A percentile compares a stretch with the other conserved stretches of the same genome.
phyloP scores from a whole-genome alignment of 2,797 vertebrate species.

The Alauda arvensis region DNA sequence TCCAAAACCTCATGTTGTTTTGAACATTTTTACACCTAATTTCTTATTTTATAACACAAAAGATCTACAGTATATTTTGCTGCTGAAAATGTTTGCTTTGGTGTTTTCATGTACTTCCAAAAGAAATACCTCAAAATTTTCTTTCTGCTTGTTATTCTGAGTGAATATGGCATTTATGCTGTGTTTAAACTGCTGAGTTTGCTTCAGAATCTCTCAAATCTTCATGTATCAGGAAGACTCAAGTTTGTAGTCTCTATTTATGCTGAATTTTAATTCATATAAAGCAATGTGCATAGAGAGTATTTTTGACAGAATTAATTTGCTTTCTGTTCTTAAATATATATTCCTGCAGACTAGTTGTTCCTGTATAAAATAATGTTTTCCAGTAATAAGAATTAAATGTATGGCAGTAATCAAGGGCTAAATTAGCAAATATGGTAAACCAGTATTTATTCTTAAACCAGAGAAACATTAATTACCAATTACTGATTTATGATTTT shows the following conservation, averaged over 20 bases:
- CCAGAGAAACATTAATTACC: not conserved
- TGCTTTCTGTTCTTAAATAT: slow-evolving; percentile 8
- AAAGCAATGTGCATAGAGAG: not conserved
- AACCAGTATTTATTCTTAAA: slow-evolving; percentile 15
- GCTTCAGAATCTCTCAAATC: slow-evolving; percentile 23
- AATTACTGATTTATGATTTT: not conserved
- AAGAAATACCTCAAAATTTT: slow-evolving; percentile 65
- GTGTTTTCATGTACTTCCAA: slow-evolving; percentile 67
- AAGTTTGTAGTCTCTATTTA: slow-evolving; percentile 26
- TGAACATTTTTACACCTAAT: slow-evolving; percentile 38
- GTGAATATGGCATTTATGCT: slow-evolving; percentile 24
- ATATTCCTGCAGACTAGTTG: not conserved
- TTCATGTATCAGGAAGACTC: slow-evolving; percentile 51
- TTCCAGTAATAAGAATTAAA: slow-evolving; percentile 18
- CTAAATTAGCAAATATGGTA: not conserved
- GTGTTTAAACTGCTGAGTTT: slow-evolving; percentile 51
- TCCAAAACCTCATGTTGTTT: slow-evolving; percentile 44
- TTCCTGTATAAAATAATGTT: not conserved
- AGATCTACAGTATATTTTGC: slow-evolving; percentile 46
- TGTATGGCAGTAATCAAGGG: not conserved
- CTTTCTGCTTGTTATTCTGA: slow-evolving; percentile 59
- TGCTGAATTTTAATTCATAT: slow-evolving; percentile 19
- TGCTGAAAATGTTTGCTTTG: slow-evolving; percentile 42
- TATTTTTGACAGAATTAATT: slow-evolving; percentile 17
- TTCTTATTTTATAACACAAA: slow-evolving; percentile 21